A percentile compares a stretch with the other conserved stretches of the same genome.
phyloP scores from a whole-genome alignment of 2,797 vertebrate species.

The Phoebastria nigripes region DNA sequence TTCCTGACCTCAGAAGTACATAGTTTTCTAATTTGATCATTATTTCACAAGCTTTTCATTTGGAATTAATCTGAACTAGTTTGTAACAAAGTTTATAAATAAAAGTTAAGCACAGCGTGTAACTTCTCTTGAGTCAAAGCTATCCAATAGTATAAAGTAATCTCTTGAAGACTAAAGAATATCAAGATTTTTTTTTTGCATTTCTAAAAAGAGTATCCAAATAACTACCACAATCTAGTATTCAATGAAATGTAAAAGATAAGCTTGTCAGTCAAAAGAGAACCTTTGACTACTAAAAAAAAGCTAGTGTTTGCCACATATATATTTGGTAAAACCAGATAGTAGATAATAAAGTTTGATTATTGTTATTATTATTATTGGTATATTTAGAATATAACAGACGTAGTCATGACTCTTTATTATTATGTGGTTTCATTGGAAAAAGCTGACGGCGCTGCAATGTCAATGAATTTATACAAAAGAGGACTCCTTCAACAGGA shows the following conservation, averaged over 20 bases:
- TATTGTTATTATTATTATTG: background rate
- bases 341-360: background rate
- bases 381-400: background rate
- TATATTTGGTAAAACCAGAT: background rate
- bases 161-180: background rate
- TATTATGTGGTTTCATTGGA: accelerated
- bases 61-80: background rate
- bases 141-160: background rate
- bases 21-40: background rate
- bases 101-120: background rate
- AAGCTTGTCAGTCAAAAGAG: background rate
- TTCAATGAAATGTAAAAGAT: background rate
- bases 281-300: background rate
- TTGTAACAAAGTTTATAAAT: background rate
- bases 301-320: accelerated
- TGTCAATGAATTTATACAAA: background rate
- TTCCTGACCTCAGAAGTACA: background rate
- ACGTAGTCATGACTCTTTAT: background rate
- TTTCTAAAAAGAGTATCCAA: background rate
- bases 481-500: background rate
- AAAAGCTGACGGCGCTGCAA: background rate
- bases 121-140: background rate
- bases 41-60: background rate
- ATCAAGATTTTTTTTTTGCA: background rate
- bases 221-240: background rate